These are phyloP conservation scores for Melipona bicolor DNA, from an alignment of 2,888 invertebrate genomes.

Conservation along the genomic window DNA sequence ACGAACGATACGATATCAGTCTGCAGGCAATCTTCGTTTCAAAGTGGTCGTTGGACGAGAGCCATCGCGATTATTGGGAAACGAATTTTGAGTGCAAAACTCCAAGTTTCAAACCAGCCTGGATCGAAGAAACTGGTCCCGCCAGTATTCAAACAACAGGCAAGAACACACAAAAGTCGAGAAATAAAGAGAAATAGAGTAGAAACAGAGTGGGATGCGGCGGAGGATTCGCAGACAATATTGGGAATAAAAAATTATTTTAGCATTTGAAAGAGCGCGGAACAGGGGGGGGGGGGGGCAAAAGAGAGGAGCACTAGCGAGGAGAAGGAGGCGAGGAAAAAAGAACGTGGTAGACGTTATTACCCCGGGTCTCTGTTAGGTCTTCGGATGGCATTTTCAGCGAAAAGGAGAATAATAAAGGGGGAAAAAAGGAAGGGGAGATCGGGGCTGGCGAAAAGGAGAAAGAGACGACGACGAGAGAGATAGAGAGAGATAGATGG, in stretches of 20 bases:
- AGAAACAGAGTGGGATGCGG: neutral
- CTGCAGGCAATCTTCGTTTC: neutral
- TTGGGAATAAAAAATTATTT: slow-evolving; percentile 47
- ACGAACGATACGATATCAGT: too few species aligned
- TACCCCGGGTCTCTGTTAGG: slow-evolving; percentile 42
- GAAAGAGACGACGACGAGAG: slow-evolving; percentile 41
- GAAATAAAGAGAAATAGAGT: neutral
- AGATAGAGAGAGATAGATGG: neutral
- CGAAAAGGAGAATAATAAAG: slow-evolving; percentile 53
- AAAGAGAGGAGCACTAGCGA: neutral
- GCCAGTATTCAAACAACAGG: slow-evolving; percentile 26
- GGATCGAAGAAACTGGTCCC: slow-evolving; percentile 59
- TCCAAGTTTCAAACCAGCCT: slow-evolving; percentile 21
- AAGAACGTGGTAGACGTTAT: slow-evolving; percentile 41
- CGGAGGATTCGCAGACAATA: neutral
- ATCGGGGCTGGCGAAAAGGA: slow-evolving; percentile 8
- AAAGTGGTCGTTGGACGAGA: too few species aligned
- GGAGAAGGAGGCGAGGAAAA: neutral
- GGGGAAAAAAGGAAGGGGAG: slow-evolving; percentile 38
- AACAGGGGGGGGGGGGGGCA: neutral
- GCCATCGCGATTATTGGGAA: slow-evolving; percentile 6
- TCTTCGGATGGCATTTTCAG: slow-evolving; percentile 77
- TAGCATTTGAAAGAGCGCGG: slow-evolving; percentile 27
- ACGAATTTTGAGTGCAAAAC: slow-evolving; percentile 26
- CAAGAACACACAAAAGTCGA: neutral